phyloP scores from a whole-genome alignment of 1,140 invertebrate genomes.

The Drosophila equinoxialis region DNA sequence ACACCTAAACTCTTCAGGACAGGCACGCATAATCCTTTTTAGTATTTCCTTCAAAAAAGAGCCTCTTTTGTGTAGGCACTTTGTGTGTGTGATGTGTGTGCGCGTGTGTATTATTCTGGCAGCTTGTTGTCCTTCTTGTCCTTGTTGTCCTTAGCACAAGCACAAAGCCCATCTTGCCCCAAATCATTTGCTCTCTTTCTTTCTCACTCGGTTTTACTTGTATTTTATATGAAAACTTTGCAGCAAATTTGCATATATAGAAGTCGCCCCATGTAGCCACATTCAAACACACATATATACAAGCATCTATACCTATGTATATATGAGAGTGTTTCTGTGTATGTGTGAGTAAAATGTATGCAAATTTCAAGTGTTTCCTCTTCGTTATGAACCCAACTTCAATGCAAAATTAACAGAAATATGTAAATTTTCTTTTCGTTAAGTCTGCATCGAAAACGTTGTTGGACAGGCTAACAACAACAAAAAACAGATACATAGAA shows the following conservation, averaged over 20 bases:
- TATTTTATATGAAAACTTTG: slow-evolving; percentile 82
- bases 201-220: slow-evolving; percentile 70
- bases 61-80: slow-evolving; percentile 75
- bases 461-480: slow-evolving; percentile 46
- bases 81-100: slow-evolving; percentile 23
- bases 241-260: slow-evolving; percentile 76
- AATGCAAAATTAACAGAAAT: slow-evolving; percentile 82
- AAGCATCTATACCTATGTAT: slow-evolving; percentile 19
- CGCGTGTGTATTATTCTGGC: slow-evolving; percentile 24
- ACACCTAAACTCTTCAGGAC: slow-evolving; percentile 34
- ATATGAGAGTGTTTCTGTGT: slow-evolving; percentile 37
- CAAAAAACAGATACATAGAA: slow-evolving; percentile 18
- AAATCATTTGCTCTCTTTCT: slow-evolving; percentile 66
- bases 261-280: slow-evolving; percentile 34
- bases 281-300: background rate
- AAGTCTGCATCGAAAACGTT: slow-evolving; percentile 51
- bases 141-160: slow-evolving; percentile 60
- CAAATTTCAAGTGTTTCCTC: slow-evolving; percentile 82
- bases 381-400: slow-evolving; percentile 82
- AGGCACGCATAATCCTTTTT: slow-evolving; percentile 73
- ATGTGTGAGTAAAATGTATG: slow-evolving; percentile 72
- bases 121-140: slow-evolving; percentile 71
- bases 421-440: slow-evolving; percentile 80
- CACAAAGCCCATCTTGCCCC: slow-evolving; percentile 44
- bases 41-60: slow-evolving; percentile 52